A percentile compares a stretch with the other conserved stretches of the same genome.
These are phyloP conservation scores for Colaptes auratus DNA, from an alignment of 2,113 vertebrate species.

Conservation along the genomic window DNA sequence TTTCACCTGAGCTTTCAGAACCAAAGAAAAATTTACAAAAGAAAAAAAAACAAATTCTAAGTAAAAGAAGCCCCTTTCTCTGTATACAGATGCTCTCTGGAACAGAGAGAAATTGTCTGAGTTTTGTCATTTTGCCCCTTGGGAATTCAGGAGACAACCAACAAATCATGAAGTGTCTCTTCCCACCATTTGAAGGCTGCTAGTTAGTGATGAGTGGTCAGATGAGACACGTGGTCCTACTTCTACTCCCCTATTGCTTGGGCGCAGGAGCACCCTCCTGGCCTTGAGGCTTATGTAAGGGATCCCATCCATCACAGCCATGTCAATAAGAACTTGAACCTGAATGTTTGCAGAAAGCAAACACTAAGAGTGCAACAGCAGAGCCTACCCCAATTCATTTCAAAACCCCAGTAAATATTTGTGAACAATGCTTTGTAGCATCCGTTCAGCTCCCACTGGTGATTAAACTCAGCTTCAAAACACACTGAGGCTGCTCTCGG, in stretches of 20 bases:
- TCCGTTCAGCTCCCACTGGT: neutral
- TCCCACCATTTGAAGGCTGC: neutral
- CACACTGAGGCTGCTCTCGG: neutral
- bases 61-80: neutral
- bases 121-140: neutral
- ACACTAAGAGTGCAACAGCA: neutral
- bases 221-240: neutral
- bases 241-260: neutral
- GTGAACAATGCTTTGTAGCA: neutral
- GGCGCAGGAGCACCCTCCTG: neutral
- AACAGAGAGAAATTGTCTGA: neutral
- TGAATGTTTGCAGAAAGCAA: slow-evolving; percentile 28
- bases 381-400: neutral
- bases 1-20: neutral
- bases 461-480: neutral
- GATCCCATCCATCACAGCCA: neutral
- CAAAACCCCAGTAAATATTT: slow-evolving; percentile 39
- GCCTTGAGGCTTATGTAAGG: slow-evolving; percentile 1
- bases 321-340: slow-evolving; percentile 40
- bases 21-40: neutral
- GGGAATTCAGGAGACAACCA: neutral
- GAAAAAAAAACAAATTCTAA: neutral
- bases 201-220: neutral
- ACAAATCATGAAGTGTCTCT: neutral
- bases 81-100: accelerated